phyloP scores from a whole-genome alignment of 1,140 invertebrate genomes.

The Belonocnema kinseyi region DNA sequence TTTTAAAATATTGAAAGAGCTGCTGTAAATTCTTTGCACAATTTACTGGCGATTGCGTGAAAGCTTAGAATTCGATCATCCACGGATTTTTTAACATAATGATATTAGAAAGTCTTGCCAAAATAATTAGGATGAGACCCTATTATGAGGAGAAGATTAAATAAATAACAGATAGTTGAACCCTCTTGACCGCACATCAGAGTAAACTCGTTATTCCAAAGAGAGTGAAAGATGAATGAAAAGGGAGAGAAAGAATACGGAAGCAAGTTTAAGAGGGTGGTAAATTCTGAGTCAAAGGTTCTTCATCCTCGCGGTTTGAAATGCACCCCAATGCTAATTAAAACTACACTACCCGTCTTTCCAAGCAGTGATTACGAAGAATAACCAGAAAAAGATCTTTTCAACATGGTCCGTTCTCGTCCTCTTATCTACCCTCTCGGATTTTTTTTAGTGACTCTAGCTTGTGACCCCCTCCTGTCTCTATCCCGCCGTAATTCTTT shows the following conservation, averaged over 20 bases:
- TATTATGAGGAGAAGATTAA: too few species aligned
- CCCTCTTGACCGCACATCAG: not conserved
- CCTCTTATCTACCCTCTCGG: slow-evolving; percentile 41
- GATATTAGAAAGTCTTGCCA: too few species aligned
- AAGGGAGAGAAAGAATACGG: not conserved
- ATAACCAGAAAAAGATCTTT: slow-evolving; percentile 69
- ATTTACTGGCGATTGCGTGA: too few species aligned
- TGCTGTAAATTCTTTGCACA: too few species aligned
- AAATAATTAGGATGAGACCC: too few species aligned
- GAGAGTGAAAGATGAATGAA: not conserved
- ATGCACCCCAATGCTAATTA: slow-evolving; percentile 60
- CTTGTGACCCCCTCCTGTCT: slow-evolving; percentile 28
- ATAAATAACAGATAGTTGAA: too few species aligned
- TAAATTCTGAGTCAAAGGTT: slow-evolving; percentile 62
- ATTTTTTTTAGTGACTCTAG: slow-evolving; percentile 37
- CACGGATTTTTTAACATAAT: too few species aligned
- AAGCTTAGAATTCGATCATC: too few species aligned
- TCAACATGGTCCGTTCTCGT: slow-evolving; percentile 49
- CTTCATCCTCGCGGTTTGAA: slow-evolving; percentile 51
- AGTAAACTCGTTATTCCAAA: not conserved
- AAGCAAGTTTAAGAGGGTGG: not conserved
- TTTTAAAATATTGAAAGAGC: too few species aligned
- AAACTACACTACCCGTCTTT: slow-evolving; percentile 66
- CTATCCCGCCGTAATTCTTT: slow-evolving; percentile 31
- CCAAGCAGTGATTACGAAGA: slow-evolving; percentile 61